Percentiles rank a stretch among this genome's conserved stretches.
Evolutionary conservation across 2,113 vertebrate species (phyloP).

Genomic region (Atherinomorus stipes): DNA sequence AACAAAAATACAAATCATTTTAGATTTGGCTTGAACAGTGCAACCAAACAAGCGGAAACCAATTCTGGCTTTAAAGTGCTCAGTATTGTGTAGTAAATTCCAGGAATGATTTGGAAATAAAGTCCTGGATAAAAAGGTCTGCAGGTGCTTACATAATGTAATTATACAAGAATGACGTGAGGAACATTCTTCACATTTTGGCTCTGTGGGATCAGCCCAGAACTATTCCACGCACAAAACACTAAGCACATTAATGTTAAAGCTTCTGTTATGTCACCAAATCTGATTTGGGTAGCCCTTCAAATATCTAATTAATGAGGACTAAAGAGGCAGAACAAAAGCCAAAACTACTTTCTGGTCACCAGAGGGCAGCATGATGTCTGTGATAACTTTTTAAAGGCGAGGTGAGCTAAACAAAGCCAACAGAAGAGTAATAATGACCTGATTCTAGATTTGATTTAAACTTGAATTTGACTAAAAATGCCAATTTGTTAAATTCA

Average conservation of each 20-base stretch:
- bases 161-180: constrained; percentile 48
- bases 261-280: constrained; percentile 67
- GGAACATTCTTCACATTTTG: constrained; percentile 63
- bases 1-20: constrained; percentile 45
- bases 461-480: background rate
- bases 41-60: background rate
- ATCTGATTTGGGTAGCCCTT: constrained; percentile 51
- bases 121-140: constrained; percentile 51
- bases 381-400: constrained; percentile 4
- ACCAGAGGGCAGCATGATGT: constrained; percentile 65
- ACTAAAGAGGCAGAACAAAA: constrained; percentile 10
- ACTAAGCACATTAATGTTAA: constrained; percentile 45
- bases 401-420: background rate
- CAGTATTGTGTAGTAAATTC: constrained; percentile 44
- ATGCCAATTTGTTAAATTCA: background rate
- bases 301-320: constrained; percentile 55
- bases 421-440: background rate
- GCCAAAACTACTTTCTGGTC: constrained; percentile 6
- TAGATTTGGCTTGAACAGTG: background rate
- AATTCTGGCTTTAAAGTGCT: constrained; percentile 15
- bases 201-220: background rate
- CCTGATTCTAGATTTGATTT: background rate
- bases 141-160: constrained; percentile 55
- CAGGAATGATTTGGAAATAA: constrained; percentile 34
- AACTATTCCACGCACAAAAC: constrained; percentile 43